Evolutionary conservation across 2,113 vertebrate species (phyloP), one percentile per base, ranked within the genome.

Genomic region (Macaca nemestrina): DNA sequence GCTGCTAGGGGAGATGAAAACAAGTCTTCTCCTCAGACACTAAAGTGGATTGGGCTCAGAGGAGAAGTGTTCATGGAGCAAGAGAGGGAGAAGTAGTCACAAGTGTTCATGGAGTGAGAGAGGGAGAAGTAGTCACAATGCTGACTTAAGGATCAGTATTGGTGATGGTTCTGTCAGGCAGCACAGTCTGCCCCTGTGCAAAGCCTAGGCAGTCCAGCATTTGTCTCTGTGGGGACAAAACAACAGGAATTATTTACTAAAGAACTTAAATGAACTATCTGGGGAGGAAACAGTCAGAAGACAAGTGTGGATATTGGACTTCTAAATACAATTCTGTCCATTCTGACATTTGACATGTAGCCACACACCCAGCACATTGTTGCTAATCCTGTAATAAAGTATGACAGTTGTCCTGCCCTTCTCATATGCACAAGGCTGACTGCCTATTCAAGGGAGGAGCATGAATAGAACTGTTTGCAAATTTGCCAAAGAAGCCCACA

Each of bases 181-280:
- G 6, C 35, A 35, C 5, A 13, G 22, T 45, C 13, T 32, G 11
- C 8, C 12, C 8, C 5, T 3, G 5, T 11, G 25, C 3, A 67
- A n/a, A 88, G 38, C 1, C 6, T 3, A 59, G 17, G 6, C 6
- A 93, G n/a, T 10, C 45, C 64, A 72, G 9, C 1, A 43, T 79
- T 50, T n/a, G 32, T 7, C 4, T 9, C n/a, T 43, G 1, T 52
- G 18, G 32, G 22, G 0, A 0, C 0, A 17, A 55, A 40, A 35
- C 3, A 61, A 5, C 17, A 85, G 22, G 12, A 1, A 3, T 25
- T 90, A 32, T 84, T 84, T 59, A 79, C 4, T 50, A 67, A 94
- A 72, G 5, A 35, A 64, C 64, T 52, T 50, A 72, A 92, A 78
- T 86, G 45, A 92, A 23, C 12, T 55, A 18, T 32, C 45, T 80